Evolutionary conservation across 2,113 vertebrate species (phyloP).

Genomic region (Callocephalon fimbriatum): DNA sequence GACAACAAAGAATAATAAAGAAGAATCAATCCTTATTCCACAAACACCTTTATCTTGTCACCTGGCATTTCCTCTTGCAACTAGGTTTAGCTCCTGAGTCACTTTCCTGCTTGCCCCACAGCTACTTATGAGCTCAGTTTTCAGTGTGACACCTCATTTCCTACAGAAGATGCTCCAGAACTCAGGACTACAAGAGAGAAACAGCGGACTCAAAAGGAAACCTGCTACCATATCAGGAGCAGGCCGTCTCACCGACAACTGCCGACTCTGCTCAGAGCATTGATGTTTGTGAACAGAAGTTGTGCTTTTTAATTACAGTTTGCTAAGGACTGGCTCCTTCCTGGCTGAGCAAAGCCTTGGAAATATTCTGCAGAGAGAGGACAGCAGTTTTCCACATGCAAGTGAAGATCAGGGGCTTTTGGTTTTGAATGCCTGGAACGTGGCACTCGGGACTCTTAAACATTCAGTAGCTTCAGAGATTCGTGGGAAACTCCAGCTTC

Average conservation of each 20-base stretch:
- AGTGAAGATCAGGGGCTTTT: neutral
- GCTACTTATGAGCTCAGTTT: neutral
- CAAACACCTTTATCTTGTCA: neutral
- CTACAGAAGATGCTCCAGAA: neutral
- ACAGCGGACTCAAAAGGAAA: neutral
- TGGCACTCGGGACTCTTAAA: neutral
- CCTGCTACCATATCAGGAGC: neutral
- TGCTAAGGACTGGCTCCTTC: neutral
- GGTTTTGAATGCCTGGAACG: neutral
- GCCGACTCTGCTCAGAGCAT: neutral
- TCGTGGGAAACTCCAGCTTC: neutral
- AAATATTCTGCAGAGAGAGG: neutral
- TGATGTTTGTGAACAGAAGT: neutral
- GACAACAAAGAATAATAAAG: neutral
- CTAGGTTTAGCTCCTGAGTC: conserved; percentile 28
- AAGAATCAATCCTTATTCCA: neutral
- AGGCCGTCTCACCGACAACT: neutral
- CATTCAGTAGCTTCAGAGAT: neutral
- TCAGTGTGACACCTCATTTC: neutral
- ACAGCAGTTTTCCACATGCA: neutral
- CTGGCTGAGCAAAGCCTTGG: neutral
- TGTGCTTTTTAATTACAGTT: neutral
- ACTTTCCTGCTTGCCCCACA: neutral
- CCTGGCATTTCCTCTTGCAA: neutral
- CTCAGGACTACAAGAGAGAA: neutral